Evolutionary conservation across 2,888 invertebrate species (phyloP), one percentile per base, ranked within the genome.

Genomic region (Apocheima hispidaria): DNA sequence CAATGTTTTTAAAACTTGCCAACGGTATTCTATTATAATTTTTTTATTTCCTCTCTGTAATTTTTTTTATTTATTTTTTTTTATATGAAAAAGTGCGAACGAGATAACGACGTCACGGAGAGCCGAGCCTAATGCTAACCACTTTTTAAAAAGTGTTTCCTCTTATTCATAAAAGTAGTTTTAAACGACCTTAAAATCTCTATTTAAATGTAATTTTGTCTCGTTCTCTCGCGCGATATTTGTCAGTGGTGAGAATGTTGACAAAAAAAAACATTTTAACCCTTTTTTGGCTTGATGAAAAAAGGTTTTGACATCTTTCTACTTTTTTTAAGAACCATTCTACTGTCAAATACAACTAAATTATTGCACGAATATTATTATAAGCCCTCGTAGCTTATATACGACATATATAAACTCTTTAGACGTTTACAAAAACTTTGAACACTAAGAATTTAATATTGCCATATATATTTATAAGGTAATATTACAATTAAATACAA

Each of bases 341-440:
- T 20, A 20, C 38, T 10, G 20, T 9, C 9, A 30, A 30, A 35
- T 1, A 35, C n/a, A 35, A 14, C 38, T 18, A 6, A 12, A 12
- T 38, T 51, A 51, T 58, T 58, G 58, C 51, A 51, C 51, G 28
- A 44, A 44, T 44, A 41, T 41, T 18, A 20, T 20, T 40, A 20
- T 40, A 21, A 40, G 21, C 41, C 26, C 7, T 41, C n/a, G 5
- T 40, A 26, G 4, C 10, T 26, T 26, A 9, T 16, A 26, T 26
- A 44, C 7, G 18, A 36, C 10, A 44, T n/a, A 18, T 10, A 20
- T 35, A 36, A 36, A 36, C 36, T 16, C 16, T 20, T 20, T 3
- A 6, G 16, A 40, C 12, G 20, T 46, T 55, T 18, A 46, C 46
- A 55, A 38, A 28, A 20, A 41, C 21, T n/a, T 18, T n/a, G n/a